Base-by-base conservation (phyloP, 2,797 vertebrate genomes). In the Acanthiza pusilla region DNA sequence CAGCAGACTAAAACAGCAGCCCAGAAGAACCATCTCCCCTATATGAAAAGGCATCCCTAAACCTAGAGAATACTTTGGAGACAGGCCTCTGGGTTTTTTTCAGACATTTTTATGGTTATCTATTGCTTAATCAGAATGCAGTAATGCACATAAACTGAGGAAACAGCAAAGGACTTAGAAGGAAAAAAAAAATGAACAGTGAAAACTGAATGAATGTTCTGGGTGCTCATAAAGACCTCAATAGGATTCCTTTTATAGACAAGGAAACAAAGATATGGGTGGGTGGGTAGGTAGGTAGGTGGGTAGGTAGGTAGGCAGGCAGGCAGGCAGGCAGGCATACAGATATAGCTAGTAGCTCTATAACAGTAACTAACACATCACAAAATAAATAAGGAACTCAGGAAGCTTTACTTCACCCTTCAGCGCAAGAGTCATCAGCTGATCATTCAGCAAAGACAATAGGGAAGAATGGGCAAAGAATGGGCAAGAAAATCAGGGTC, bases 401-500 rank as follows among this genome's bases (percentile, higher is more conserved):
- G 88, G 92, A 96, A 94, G 70, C 48, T 94, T 90, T 87, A 95
- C 91, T 72, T 97, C 95, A 97, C 16, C 54, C 71, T 50, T 47
- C 43, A 90, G 68, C 1, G 1, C 30, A 79, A 82, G 63, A 94
- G 25, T 95, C 91, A 96, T 18, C 40, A 91, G 58, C 60, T 83
- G 75, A 66, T 65, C 83, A 74, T 42, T 71, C 74, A 86, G 50
- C 25, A 74, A 84, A 77, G 50, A 82, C 29, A 71, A 45, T 16
- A 30, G 11, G 55, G 30, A 11, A 75, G 47, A 71, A 61, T 7
- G 16, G 67, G 78, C 42, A 89, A 72, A 75, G 47, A 71, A 54
- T 6, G 16, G 67, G 78, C 42, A 89, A 75, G 60, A 61, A 90
- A 77, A 83, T 26, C 38, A 80, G 54, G 78, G 83, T 81, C 47